phyloP scores from a whole-genome alignment of 2,797 vertebrate species.

The Helostoma temminkii region DNA sequence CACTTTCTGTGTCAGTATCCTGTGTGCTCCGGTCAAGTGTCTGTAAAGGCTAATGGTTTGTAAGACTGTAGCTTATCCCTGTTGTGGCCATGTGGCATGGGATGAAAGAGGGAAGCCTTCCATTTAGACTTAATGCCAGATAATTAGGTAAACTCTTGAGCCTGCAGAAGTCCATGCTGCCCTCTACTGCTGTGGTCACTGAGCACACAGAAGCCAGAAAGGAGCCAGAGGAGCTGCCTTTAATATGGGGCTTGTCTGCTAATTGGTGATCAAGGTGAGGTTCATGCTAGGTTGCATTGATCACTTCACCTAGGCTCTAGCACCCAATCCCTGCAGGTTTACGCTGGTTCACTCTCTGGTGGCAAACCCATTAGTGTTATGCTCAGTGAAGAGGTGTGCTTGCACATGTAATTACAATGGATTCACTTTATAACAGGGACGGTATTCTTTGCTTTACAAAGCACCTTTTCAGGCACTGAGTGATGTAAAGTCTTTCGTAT shows the following conservation, averaged over 20 bases:
- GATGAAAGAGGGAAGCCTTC: slow-evolving; percentile 75
- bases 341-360: slow-evolving; percentile 34
- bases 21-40: slow-evolving; percentile 60
- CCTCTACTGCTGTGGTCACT: slow-evolving; percentile 57
- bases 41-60: slow-evolving; percentile 73
- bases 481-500: slow-evolving; percentile 64
- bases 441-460: slow-evolving; percentile 63
- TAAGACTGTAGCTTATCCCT: slow-evolving; percentile 75
- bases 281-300: slow-evolving; percentile 38
- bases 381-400: slow-evolving; percentile 42
- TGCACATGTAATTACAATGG: slow-evolving; percentile 36
- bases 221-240: slow-evolving; percentile 35
- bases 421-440: slow-evolving; percentile 54
- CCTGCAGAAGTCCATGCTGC: slow-evolving; percentile 61
- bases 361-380: slow-evolving; percentile 41
- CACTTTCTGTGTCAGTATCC: slow-evolving; percentile 55
- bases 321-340: slow-evolving; percentile 34
- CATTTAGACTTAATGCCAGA: slow-evolving; percentile 79
- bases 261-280: slow-evolving; percentile 47
- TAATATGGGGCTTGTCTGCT: slow-evolving; percentile 33
- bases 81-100: slow-evolving; percentile 65
- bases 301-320: slow-evolving; percentile 36
- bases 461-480: slow-evolving; percentile 50
- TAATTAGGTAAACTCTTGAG: slow-evolving; percentile 81
- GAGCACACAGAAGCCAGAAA: slow-evolving; percentile 52